Percentiles rank a stretch among this genome's conserved stretches.
Evolutionary conservation across 2,888 invertebrate species (phyloP).

Genomic region (Halictus ligatus): DNA sequence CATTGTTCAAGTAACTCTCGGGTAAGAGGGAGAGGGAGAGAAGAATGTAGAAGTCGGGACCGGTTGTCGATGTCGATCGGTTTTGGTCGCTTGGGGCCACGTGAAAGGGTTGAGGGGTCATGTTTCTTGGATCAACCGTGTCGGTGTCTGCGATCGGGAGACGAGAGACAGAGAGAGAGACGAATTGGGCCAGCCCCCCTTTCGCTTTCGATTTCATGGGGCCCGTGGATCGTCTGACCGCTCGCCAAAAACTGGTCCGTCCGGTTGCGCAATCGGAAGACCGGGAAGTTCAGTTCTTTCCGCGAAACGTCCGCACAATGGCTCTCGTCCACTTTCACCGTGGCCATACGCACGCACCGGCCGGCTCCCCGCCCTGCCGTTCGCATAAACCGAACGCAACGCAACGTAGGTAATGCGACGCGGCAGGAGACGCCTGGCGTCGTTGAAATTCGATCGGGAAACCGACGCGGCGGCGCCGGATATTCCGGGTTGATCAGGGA

Average conservation of each 20-base stretch:
- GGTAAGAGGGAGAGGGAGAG: not conserved
- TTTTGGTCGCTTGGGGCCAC: conserved; percentile 29
- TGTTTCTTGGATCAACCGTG: conserved; percentile 13
- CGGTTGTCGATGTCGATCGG: conserved; percentile 36
- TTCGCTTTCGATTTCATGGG: conserved; percentile 54
- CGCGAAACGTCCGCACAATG: conserved; percentile 79
- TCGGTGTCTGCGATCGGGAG: not conserved
- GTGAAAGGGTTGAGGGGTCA: conserved; percentile 38
- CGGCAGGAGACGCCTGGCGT: not conserved
- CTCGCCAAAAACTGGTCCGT: conserved; percentile 77
- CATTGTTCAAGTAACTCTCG: not conserved
- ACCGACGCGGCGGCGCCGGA: not conserved
- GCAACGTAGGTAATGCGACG: not conserved
- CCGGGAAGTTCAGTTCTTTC: conserved; percentile 74
- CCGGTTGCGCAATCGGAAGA: conserved; percentile 76
- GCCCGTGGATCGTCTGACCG: conserved; percentile 13
- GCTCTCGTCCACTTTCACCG: conserved; percentile 78
- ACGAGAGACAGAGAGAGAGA: not conserved
- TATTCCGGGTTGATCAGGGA: conserved; percentile 10
- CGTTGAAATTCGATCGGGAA: conserved; percentile 32
- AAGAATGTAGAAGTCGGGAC: conserved; percentile 35
- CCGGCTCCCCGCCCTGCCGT: not conserved
- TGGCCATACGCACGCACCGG: conserved; percentile 29
- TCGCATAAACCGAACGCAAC: not conserved
- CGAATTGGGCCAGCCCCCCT: conserved; percentile 19